phyloP scores from a whole-genome alignment of 1,140 invertebrate species.

The Gonatopus flavifemur region DNA sequence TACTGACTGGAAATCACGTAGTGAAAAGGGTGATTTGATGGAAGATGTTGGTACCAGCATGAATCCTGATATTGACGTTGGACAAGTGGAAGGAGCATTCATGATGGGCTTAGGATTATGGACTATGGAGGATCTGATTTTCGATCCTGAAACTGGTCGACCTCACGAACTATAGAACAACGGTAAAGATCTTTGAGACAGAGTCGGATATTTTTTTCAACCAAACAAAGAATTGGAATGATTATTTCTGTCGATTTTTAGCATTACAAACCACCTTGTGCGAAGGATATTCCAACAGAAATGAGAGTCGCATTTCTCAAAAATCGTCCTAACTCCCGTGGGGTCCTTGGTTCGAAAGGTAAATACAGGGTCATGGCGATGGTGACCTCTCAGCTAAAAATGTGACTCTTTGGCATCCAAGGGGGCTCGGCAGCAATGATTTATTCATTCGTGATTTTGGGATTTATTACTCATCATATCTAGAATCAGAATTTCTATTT shows the following conservation, averaged over 20 bases:
- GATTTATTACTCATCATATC: no score
- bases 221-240: no score
- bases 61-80: conserved; percentile 77
- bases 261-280: conserved; percentile 78
- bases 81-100: conserved; percentile 84
- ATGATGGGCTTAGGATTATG: conserved; percentile 84
- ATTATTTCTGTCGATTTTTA: no score
- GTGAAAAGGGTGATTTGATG: conserved; percentile 70
- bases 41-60: conserved; percentile 76
- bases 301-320: conserved; percentile 73
- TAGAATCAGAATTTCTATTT: no score
- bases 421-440: no score
- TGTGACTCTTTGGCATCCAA: no score
- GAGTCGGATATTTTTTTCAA: not conserved
- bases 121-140: conserved; percentile 72
- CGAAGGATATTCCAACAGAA: conserved; percentile 82
- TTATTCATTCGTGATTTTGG: no score
- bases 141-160: conserved; percentile 66
- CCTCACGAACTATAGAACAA: no score
- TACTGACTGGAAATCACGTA: conserved; percentile 72
- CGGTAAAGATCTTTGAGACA: no score
- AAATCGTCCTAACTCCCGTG: conserved; percentile 69
- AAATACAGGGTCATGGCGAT: no score
- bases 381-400: no score
- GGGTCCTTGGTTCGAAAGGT: conserved; percentile 79